Percentiles rank a stretch among this genome's conserved stretches.
Conservation (phyloP, 2,113 vertebrate genomes). For the Gymnogyps californianus region DNA sequence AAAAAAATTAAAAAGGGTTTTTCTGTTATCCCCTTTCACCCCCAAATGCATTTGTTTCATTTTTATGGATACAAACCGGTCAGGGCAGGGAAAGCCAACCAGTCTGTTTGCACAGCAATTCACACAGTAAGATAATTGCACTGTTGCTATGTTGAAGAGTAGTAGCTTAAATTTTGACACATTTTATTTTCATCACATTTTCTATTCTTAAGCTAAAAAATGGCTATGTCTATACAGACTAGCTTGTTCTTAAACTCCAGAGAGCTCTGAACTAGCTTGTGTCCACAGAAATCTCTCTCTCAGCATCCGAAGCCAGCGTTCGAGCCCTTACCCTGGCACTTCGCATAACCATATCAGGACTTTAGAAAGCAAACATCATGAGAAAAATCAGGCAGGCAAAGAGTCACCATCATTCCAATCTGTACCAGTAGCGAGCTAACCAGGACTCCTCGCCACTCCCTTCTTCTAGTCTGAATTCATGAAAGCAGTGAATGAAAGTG, state of each 20-base stretch:
- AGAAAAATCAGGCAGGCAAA: not conserved
- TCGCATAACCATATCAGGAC: rapidly evolving
- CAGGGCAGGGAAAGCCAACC: not conserved
- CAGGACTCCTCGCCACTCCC: not conserved
- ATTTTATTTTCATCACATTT: not conserved
- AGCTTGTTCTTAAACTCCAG: not conserved
- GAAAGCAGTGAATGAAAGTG: slow-evolving; percentile 1
- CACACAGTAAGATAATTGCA: not conserved
- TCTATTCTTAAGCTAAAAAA: not conserved
- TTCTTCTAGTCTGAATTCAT: not conserved
- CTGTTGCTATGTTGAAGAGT: not conserved
- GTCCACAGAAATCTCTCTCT: not conserved
- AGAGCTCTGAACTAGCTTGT: not conserved
- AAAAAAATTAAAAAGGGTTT: not conserved
- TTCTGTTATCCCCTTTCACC: not conserved
- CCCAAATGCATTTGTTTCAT: not conserved
- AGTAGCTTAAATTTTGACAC: not conserved
- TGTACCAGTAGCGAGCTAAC: not conserved
- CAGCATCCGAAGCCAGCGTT: rapidly evolving
- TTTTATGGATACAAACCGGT: not conserved
- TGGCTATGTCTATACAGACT: not conserved
- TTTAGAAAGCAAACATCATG: not conserved
- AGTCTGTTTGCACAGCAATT: not conserved
- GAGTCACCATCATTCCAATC: not conserved
- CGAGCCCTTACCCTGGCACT: not conserved